These are phyloP conservation scores for Ceramica pisi DNA, from an alignment of 2,888 invertebrate species.

Conservation along the genomic window DNA sequence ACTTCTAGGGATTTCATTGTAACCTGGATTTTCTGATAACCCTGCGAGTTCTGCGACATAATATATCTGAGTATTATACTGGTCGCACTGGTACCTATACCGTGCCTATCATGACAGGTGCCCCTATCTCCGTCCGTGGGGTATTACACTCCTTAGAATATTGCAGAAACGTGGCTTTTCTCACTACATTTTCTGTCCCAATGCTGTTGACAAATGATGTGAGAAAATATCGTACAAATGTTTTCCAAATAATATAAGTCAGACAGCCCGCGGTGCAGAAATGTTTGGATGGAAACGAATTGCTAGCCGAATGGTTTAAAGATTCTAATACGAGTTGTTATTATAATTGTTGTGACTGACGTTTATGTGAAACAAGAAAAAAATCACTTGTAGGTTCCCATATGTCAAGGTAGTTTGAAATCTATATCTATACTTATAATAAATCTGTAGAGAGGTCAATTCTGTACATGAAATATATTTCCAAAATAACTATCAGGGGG, in stretches of 20 bases:
- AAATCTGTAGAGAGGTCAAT: too few species aligned
- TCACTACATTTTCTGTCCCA: constrained; percentile 41
- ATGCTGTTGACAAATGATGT: constrained; percentile 57
- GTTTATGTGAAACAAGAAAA: too few species aligned
- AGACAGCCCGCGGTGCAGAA: not conserved
- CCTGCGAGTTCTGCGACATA: constrained; percentile 4
- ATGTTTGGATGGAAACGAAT: constrained; percentile 1
- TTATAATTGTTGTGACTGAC: too few species aligned
- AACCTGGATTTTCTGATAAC: constrained; percentile 22
- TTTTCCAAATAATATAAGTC: constrained; percentile 43
- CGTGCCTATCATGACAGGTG: constrained; percentile 42
- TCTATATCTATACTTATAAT: too few species aligned
- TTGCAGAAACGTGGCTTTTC: constrained; percentile 54
- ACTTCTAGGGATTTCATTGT: constrained; percentile 7
- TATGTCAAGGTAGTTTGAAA: too few species aligned
- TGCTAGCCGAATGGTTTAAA: not conserved
- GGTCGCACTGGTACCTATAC: constrained; percentile 33
- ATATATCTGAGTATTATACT: constrained; percentile 27
- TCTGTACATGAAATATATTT: too few species aligned
- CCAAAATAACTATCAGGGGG: too few species aligned
- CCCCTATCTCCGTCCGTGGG: constrained; percentile 48
- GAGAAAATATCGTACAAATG: constrained; percentile 43
- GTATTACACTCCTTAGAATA: constrained; percentile 55
- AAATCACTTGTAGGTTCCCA: too few species aligned
- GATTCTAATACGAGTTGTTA: not conserved